phyloP scores from a whole-genome alignment of 2,888 invertebrate genomes.

The Phengaris arion region DNA sequence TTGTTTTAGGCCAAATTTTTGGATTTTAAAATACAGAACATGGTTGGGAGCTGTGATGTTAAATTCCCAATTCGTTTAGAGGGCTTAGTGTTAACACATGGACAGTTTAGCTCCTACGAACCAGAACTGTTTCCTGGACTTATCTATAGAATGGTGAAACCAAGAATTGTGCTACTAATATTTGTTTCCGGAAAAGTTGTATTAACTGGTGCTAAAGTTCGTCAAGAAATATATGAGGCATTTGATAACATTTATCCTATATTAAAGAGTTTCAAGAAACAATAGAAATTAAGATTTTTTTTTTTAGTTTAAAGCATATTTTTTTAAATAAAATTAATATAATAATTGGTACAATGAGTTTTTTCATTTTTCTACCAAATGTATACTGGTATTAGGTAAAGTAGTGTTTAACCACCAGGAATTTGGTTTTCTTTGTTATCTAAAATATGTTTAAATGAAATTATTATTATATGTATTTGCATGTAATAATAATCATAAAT shows the following conservation, averaged over 20 bases:
- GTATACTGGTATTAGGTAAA: too few species aligned
- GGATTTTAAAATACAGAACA: constrained; percentile 90
- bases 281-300: constrained; percentile 53
- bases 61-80: constrained; percentile 88
- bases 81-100: constrained; percentile 86
- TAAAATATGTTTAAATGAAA: too few species aligned
- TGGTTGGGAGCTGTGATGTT: constrained; percentile 89
- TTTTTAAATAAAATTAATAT: constrained; percentile 27
- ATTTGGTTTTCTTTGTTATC: too few species aligned
- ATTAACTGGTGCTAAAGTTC: constrained; percentile 96
- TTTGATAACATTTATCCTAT: constrained; percentile 98
- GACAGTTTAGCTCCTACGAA: constrained; percentile 92
- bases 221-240: constrained; percentile 96
- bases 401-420: too few species aligned
- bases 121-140: constrained; percentile 99
- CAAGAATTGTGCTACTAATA: constrained; percentile 96
- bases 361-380: background rate
- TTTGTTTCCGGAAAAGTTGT: constrained; percentile 99
- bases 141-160: constrained; percentile 98
- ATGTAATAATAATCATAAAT: too few species aligned
- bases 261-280: constrained; percentile 96
- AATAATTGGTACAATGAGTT: background rate
- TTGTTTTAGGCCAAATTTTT: constrained; percentile 86
- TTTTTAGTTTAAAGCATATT: constrained; percentile 2
- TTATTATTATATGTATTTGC: too few species aligned